A percentile compares a stretch with the other conserved stretches of the same genome.
phyloP scores from a whole-genome alignment of 2,888 invertebrate species.

The Bellardia bayeri region DNA sequence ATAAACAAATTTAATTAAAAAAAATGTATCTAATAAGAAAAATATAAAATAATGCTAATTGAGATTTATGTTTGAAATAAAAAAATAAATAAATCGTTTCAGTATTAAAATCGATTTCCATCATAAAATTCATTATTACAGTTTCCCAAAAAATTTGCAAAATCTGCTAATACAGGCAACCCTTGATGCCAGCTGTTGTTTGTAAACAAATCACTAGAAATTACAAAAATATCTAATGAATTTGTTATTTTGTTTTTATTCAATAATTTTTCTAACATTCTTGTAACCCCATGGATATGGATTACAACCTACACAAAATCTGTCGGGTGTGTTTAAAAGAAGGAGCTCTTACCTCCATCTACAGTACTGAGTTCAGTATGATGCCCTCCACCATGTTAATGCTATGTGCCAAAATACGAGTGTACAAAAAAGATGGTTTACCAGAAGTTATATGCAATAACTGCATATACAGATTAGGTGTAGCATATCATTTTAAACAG shows the following conservation, averaged over 20 bases:
- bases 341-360: conserved; percentile 86
- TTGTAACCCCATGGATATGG: conserved; percentile 78
- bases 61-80: no score
- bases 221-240: neutral
- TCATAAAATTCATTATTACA: no score
- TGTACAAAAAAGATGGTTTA: conserved; percentile 86
- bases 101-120: neutral
- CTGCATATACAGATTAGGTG: conserved; percentile 87
- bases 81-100: no score
- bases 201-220: conserved; percentile 50
- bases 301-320: conserved; percentile 85
- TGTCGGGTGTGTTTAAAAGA: conserved; percentile 87
- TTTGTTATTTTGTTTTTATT: neutral
- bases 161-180: neutral
- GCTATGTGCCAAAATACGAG: conserved; percentile 86
- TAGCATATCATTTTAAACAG: conserved; percentile 87
- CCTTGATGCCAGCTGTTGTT: conserved; percentile 40
- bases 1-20: conserved; percentile 74
- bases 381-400: conserved; percentile 87
- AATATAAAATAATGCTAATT: no score
- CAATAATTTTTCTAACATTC: neutral
- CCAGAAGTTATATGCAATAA: conserved; percentile 87
- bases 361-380: conserved; percentile 86
- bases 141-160: neutral
- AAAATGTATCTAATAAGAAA: no score